Evolutionary conservation across 2,113 vertebrate genomes (phyloP).

Genomic region (Terrapene triunguis): DNA sequence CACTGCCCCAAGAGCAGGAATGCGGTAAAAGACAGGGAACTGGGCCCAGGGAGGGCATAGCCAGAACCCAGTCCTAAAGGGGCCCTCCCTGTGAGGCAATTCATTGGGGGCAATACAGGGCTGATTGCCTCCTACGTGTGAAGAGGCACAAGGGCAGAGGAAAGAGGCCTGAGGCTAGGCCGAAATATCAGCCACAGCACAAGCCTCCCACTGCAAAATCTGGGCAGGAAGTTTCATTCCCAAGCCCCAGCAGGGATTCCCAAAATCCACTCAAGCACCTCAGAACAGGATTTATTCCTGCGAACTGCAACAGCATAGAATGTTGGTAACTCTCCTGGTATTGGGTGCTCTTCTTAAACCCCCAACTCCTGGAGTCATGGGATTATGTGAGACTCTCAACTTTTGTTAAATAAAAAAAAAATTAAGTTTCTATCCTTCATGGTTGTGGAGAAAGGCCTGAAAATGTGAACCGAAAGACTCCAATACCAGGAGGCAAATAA

Average conservation of each 20-base stretch:
- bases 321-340: not conserved
- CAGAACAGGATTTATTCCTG: not conserved
- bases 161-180: not conserved
- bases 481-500: not conserved
- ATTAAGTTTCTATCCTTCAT: not conserved
- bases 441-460: not conserved
- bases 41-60: not conserved
- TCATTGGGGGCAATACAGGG: not conserved
- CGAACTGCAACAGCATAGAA: not conserved
- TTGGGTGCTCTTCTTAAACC: constrained; percentile 24
- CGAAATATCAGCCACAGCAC: not conserved
- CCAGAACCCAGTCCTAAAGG: not conserved
- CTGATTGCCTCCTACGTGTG: not conserved
- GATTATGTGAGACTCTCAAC: not conserved
- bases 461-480: not conserved
- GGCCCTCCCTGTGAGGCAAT: not conserved
- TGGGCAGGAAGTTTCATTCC: constrained; percentile 32
- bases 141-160: not conserved
- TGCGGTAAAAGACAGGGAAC: not conserved
- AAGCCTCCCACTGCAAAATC: not conserved
- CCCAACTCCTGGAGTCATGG: not conserved
- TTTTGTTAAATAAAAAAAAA: constrained; percentile 23
- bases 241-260: not conserved
- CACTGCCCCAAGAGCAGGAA: not conserved
- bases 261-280: not conserved